Evolutionary conservation across 2,797 vertebrate genomes (phyloP).

Genomic region (Luscinia megarhynchos): DNA sequence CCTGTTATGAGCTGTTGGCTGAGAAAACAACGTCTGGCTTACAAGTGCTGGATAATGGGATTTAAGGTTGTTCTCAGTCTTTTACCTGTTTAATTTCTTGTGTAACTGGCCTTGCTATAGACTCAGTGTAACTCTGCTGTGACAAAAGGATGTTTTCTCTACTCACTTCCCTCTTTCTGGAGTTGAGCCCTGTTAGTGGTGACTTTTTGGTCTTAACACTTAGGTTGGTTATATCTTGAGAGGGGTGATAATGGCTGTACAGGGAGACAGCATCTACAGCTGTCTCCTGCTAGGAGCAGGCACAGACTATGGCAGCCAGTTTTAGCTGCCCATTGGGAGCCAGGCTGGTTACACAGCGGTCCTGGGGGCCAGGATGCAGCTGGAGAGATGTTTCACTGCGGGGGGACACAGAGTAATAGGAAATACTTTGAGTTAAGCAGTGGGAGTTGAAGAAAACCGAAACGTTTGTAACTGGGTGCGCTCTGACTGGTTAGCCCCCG

Average conservation of each 20-base stretch:
- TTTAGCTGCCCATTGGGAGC: neutral
- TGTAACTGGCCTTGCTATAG: neutral
- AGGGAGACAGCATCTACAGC: neutral
- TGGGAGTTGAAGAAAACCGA: neutral
- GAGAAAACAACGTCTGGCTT: neutral
- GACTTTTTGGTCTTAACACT: neutral
- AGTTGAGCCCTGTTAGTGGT: neutral
- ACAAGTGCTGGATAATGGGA: neutral
- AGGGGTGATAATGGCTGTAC: neutral
- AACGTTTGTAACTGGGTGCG: rapidly evolving
- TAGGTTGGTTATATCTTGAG: neutral
- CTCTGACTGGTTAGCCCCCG: neutral
- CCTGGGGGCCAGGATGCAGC: neutral
- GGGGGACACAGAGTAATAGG: neutral
- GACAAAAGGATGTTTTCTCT: neutral
- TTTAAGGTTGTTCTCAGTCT: neutral
- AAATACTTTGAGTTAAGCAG: neutral
- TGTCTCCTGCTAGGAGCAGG: neutral
- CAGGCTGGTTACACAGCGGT: neutral
- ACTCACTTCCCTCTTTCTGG: neutral
- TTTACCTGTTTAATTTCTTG: neutral
- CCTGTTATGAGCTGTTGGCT: neutral
- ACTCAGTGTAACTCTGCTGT: neutral
- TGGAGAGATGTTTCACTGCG: neutral
- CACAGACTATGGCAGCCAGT: neutral